Evolutionary conservation across 1,140 invertebrate genomes (phyloP), one percentile per base, ranked within the genome.

Genomic region (Asbolus verrucosus): DNA sequence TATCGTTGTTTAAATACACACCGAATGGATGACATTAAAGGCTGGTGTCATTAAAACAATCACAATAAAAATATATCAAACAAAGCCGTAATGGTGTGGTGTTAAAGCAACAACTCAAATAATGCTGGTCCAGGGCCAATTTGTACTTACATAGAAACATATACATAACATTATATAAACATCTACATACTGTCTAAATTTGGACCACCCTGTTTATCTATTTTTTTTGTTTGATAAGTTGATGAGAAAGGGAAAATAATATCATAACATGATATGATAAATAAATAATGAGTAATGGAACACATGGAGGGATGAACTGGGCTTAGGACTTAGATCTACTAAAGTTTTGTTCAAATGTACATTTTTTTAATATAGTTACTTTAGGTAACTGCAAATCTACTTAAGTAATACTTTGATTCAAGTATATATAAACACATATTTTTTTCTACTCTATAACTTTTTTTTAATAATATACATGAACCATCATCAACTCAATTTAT

Each of bases 231-330:
- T 19, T 63, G 16, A 65, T 41, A 21, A 41, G 19, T 38, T 16
- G 60, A 38, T 41, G 33, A 38, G 27, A 15, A 62, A 18, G 14
- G 30, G 31, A 8, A 65, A 41, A 65, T 14, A 62, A 36, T 62
- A 62, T 13, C 33, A 6, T 54, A 61, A 31, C 18, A 18, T 65
- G 33, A 39, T 1, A n/a, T n/a, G n/a, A n/a, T n/a, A n/a, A 65
- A 43, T 65, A 67, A 67, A 38, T 59, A 68, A 61, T 61, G 43
- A 68, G 60, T 60, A 39, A 69, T 62, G 38, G 43, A 65, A 65
- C 69, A 70, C 21, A 66, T 70, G 69, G 69, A 70, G 69, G 69
- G 69, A 70, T 66, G 39, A 65, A 65, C 43, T 66, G 69, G 69
- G 69, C 69, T 41, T 46, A 46, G 46, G 27, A 39, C 43, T 33